phyloP scores from a whole-genome alignment of 2,113 vertebrate species.

The Parus major region DNA sequence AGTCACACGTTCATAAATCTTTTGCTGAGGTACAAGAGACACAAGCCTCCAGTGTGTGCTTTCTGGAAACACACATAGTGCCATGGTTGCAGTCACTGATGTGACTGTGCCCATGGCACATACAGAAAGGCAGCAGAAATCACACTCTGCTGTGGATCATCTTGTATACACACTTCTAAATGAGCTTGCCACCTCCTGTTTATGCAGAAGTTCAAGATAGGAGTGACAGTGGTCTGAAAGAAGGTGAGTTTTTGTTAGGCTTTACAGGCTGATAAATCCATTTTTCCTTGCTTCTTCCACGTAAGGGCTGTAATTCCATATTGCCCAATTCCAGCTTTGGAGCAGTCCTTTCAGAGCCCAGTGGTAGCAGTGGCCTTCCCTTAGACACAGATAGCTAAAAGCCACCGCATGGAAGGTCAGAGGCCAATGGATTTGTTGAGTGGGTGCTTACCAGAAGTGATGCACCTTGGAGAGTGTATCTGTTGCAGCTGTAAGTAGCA shows the following conservation, averaged over 20 bases:
- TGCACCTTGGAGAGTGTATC: slow-evolving; percentile 11
- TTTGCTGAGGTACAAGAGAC: background rate
- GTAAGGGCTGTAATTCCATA: background rate
- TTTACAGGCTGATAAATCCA: background rate
- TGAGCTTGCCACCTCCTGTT: background rate
- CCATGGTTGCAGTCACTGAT: background rate
- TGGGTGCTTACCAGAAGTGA: background rate
- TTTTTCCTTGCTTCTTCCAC: background rate
- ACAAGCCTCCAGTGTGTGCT: background rate
- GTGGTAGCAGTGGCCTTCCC: background rate
- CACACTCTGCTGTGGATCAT: background rate
- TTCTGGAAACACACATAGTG: background rate
- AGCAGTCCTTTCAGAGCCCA: background rate
- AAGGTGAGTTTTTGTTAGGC: background rate
- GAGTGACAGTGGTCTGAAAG: background rate
- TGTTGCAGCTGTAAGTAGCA: slow-evolving; percentile 4
- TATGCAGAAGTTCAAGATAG: background rate
- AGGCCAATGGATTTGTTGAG: slow-evolving; percentile 5
- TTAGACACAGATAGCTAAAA: background rate
- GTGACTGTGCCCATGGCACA: background rate
- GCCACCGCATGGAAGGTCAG: background rate
- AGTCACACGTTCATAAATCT: rapidly evolving
- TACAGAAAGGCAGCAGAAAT: background rate
- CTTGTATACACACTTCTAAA: background rate
- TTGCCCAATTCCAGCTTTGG: background rate